Percentiles rank a stretch among this genome's conserved stretches.
Conservation (phyloP, 2,797 vertebrate genomes). For the Hybognathus amarus region DNA sequence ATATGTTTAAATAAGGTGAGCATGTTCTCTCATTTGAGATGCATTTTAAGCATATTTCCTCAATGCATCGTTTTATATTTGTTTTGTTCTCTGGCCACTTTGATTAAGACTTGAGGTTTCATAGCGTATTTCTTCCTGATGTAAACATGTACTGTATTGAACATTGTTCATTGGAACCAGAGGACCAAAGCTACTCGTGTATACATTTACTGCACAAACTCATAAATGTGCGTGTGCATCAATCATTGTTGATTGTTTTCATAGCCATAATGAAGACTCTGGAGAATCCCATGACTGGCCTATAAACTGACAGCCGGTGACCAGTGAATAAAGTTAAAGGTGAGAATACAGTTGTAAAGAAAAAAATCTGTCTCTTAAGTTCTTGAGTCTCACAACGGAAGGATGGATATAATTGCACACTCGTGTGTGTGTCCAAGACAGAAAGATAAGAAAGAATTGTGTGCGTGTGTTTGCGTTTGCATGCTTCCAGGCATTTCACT, state of each 20-base stretch:
- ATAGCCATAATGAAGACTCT: conserved; percentile 4
- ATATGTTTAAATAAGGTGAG: neutral
- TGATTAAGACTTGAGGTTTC: conserved; percentile 24
- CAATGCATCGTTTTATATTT: neutral
- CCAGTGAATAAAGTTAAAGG: conserved; percentile 12
- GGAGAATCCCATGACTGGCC: neutral
- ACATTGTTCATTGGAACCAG: neutral
- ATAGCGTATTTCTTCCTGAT: neutral
- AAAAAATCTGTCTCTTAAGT: conserved; percentile 9
- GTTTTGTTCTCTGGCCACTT: neutral
- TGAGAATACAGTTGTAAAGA: conserved; percentile 10
- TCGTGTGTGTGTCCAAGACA: neutral
- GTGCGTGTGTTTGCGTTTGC: conserved; percentile 22
- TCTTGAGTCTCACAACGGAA: conserved; percentile 23
- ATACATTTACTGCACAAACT: neutral
- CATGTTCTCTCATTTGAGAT: neutral
- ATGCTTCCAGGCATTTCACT: conserved; percentile 67
- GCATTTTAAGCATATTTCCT: neutral
- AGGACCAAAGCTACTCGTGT: neutral
- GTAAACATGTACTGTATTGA: neutral
- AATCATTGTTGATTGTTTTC: conserved; percentile 6
- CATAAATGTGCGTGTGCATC: neutral
- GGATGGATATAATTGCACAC: conserved; percentile 19
- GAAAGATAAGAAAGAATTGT: conserved; percentile 9
- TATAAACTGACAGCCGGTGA: neutral